phyloP scores from a whole-genome alignment of 64 coral and sea anemone genomes.

The Astreopora myriophthalma region DNA sequence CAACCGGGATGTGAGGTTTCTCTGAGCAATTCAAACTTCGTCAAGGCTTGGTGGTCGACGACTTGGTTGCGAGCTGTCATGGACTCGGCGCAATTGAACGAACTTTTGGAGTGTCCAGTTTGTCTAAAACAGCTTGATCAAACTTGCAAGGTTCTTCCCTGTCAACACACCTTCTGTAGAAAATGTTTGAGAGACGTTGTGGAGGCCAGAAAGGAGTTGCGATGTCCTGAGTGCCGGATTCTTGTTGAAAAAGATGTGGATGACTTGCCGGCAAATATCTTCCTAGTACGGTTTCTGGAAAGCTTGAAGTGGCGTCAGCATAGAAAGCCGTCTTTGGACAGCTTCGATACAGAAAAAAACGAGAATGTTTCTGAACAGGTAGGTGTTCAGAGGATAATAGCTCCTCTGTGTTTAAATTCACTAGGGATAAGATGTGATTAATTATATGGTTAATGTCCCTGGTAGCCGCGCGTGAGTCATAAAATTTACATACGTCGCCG shows the following conservation, averaged over 20 bases:
- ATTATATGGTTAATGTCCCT: background rate
- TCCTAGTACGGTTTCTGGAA: constrained; percentile 87
- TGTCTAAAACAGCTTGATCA: constrained; percentile 94
- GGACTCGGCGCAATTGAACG: constrained; percentile 76
- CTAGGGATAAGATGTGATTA: background rate
- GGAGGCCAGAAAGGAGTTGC: constrained; percentile 80
- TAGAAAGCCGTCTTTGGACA: background rate
- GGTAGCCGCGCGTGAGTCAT: constrained; percentile 6
- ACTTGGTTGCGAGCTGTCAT: background rate
- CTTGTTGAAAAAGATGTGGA: constrained; percentile 85
- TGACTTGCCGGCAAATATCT: constrained; percentile 87
- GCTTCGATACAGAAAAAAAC: background rate
- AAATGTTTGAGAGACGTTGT: constrained; percentile 81
- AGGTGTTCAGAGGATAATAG: background rate
- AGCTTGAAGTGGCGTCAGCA: constrained; percentile 69
- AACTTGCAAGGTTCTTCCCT: constrained; percentile 94
- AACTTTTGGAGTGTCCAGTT: constrained; percentile 94
- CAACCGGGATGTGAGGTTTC: background rate
- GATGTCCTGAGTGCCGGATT: constrained; percentile 94
- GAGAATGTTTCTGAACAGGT: constrained; percentile 16
- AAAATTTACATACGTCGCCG: too few relatives aligned
- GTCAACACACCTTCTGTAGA: constrained; percentile 96
- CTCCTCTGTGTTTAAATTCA: background rate
- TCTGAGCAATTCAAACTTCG: background rate
- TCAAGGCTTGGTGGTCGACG: background rate